These are phyloP conservation scores for Plectus sambesii DNA, from an alignment of 1,140 invertebrate genomes.

Conservation along the genomic window DNA sequence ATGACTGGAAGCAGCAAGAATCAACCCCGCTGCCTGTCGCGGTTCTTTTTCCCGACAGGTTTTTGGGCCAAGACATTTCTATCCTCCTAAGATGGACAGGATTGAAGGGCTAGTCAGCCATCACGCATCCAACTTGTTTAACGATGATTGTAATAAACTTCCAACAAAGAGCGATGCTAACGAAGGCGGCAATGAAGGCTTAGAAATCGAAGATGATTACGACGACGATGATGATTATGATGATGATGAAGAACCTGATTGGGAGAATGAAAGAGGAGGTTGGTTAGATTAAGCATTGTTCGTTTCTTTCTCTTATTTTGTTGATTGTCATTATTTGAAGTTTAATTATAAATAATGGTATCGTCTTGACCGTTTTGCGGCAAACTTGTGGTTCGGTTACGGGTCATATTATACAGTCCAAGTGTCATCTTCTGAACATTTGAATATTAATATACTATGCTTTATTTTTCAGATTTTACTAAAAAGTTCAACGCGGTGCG, in stretches of 20 bases:
- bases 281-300: conserved; percentile 30
- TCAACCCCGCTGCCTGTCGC: too few species aligned
- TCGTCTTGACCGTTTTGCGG: too few species aligned
- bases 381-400: too few species aligned
- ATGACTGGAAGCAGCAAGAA: too few species aligned
- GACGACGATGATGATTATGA: conserved; percentile 35
- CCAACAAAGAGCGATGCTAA: too few species aligned
- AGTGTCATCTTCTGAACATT: conserved; percentile 5
- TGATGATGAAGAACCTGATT: conserved; percentile 38
- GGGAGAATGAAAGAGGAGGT: conserved; percentile 45
- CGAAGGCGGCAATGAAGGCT: background rate
- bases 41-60: background rate
- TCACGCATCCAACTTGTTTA: too few species aligned
- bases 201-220: conserved; percentile 22
- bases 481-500: conserved; percentile 44
- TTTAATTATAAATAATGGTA: too few species aligned
- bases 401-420: conserved; percentile 8
- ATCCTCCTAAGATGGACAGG: too few species aligned
- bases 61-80: too few species aligned
- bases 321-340: too few species aligned
- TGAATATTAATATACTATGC: conserved; percentile 1
- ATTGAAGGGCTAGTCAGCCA: too few species aligned
- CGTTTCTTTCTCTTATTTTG: conserved; percentile 13
- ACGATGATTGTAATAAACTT: too few species aligned
- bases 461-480: conserved; percentile 43